phyloP scores from a whole-genome alignment of 35 echinoderm and acorn worm species.

The Hemicentrotus pulcherrimus region DNA sequence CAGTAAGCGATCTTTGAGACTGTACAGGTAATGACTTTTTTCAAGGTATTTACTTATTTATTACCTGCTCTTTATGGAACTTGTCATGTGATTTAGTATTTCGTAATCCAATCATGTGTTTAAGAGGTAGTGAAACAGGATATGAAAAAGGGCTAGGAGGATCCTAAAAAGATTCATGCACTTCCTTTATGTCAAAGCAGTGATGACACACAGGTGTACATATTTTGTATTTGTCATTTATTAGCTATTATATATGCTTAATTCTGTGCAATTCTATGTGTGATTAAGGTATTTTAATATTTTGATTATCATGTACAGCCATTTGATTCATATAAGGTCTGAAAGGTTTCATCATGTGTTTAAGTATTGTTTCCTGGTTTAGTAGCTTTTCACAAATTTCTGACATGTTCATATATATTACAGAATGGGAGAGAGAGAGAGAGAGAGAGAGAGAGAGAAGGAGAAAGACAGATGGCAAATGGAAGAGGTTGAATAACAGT shows the following conservation, averaged over 20 bases:
- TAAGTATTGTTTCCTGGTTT: neutral
- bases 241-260: neutral
- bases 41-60: no score
- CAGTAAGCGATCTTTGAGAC: neutral
- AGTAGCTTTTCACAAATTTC: neutral
- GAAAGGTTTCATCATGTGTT: neutral
- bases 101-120: no score
- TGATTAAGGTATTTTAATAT: neutral
- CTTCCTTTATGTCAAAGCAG: no score
- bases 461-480: neutral
- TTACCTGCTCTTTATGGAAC: no score
- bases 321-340: neutral
- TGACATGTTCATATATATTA: neutral
- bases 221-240: no score
- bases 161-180: no score
- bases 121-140: no score
- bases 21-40: no score
- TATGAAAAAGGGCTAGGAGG: no score
- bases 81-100: no score
- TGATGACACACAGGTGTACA: no score
- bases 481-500: no score
- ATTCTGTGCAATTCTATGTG: neutral
- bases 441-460: neutral
- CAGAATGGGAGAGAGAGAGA: neutral
- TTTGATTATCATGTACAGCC: neutral